Base-by-base conservation (phyloP, 2,888 invertebrate species). In the Ophion ventricosus region DNA sequence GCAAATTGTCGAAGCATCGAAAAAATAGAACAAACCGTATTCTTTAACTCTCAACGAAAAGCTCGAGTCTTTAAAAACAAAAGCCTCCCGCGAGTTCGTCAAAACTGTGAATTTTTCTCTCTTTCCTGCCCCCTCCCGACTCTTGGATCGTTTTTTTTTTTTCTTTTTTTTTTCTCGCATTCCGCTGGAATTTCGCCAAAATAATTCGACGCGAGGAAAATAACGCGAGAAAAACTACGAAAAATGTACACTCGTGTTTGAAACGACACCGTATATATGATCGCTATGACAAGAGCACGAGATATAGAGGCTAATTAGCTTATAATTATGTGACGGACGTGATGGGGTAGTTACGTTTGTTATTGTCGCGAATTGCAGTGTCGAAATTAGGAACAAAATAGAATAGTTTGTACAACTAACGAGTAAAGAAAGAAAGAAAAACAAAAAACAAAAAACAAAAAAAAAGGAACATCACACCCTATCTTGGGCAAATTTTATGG, bases 231-330 rank as follows among this genome's bases (percentile, higher is more conserved):
- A 7, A 35, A 35, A 35, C 35, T 43, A 43, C 11, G 14, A 8
- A 43, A 43, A 43, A 43, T 14, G 43, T 73, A 17, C 7, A 40
- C 49, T n/a, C 49, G 25, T 35, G 74, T 73, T 61, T 54, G 67
- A 35, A 17, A 54, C 69, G 75, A 82, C n/a, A n/a, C n/a, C n/a
- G 49, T 26, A 54, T 20, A 54, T 8, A 76, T 49, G 17, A 17
- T 49, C 17, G 49, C 49, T 14, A 49, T 64, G 43, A 73, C 73
- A 67, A 64, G 81, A 82, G 85, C 82, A 87, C 82, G 86, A 76
- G 76, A 87, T 87, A 90, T 90, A 91, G 92, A 92, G 92, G 92
- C 92, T 92, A 92, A 87, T 87, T 91, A 92, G 90, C 85, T 83
- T 89, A 86, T 90, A 91, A 89, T 85, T 74, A 67, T 61, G 49